phyloP scores from a whole-genome alignment of 2,888 invertebrate genomes.

The Agrenia bidenticulata region DNA sequence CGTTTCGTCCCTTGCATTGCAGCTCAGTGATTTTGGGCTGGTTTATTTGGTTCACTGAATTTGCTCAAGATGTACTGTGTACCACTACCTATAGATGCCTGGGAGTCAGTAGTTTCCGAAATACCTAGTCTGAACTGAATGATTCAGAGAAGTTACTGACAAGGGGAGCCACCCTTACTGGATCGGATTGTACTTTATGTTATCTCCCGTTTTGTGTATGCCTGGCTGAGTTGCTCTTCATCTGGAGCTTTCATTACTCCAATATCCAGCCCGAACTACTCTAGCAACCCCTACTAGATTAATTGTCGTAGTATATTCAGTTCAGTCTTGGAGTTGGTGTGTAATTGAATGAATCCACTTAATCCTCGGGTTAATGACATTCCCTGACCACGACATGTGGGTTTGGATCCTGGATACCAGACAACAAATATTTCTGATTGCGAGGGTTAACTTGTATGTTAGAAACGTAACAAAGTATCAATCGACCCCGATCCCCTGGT shows the following conservation, averaged over 20 bases:
- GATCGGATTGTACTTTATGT: neutral
- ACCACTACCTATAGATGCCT: no score
- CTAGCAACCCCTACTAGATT: neutral
- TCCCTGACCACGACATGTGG: neutral
- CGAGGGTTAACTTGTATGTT: no score
- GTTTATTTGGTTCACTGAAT: slow-evolving; percentile 17
- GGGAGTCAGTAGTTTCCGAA: neutral
- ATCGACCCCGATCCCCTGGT: no score
- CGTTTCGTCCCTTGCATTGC: neutral
- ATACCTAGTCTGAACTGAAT: slow-evolving; percentile 2
- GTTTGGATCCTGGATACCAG: no score
- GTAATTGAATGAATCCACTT: slow-evolving; percentile 9
- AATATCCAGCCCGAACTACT: slow-evolving; percentile 3
- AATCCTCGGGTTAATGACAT: slow-evolving; percentile 4
- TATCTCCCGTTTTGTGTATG: slow-evolving; percentile 1
- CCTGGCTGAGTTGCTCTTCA: neutral
- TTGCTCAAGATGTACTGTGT: slow-evolving; percentile 13
- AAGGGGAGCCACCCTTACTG: slow-evolving; percentile 1
- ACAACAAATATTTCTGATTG: no score
- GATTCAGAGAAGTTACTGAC: neutral
- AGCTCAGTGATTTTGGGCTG: slow-evolving; percentile 11
- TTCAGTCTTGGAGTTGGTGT: neutral
- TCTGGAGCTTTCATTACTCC: neutral
- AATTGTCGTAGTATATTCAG: slow-evolving; percentile 3
- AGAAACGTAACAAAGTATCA: no score